phyloP scores from a whole-genome alignment of 2,888 invertebrate species.

The Argyresthia goedartella region DNA sequence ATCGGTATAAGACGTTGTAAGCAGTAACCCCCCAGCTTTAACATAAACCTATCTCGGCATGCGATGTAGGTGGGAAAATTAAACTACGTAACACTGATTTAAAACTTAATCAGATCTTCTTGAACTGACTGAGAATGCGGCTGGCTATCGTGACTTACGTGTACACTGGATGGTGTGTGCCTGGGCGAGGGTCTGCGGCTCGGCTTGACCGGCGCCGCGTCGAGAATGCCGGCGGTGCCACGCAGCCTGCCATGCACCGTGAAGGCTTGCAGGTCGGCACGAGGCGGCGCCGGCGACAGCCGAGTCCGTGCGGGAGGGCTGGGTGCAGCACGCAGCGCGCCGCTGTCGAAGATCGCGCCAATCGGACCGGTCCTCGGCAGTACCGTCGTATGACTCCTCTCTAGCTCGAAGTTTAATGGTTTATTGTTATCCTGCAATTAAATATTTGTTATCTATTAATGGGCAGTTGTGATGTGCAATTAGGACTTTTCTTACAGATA shows the following conservation, averaged over 20 bases:
- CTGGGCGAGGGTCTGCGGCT: slow-evolving; percentile 54
- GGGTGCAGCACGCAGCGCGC: slow-evolving; percentile 52
- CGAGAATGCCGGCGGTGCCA: slow-evolving; percentile 42
- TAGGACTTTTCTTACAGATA: too few relatives aligned
- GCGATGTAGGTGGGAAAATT: too few relatives aligned
- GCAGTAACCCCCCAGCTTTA: too few relatives aligned
- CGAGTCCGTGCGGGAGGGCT: slow-evolving; percentile 58
- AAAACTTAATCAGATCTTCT: slow-evolving; percentile 61
- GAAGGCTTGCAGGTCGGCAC: slow-evolving; percentile 28
- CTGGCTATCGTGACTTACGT: not conserved
- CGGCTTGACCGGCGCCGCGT: slow-evolving; percentile 41
- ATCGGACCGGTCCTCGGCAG: slow-evolving; percentile 30
- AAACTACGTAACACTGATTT: too few relatives aligned
- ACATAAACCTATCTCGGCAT: too few relatives aligned
- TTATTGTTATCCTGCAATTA: too few relatives aligned
- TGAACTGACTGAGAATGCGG: not conserved
- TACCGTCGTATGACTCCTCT: slow-evolving; percentile 53
- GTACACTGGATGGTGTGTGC: slow-evolving; percentile 9
- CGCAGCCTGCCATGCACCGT: slow-evolving; percentile 37
- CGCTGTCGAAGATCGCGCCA: slow-evolving; percentile 54
- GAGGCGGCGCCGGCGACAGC: slow-evolving; percentile 34
- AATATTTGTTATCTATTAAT: too few relatives aligned
- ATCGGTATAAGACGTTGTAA: too few relatives aligned
- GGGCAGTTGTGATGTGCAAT: too few relatives aligned
- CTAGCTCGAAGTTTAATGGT: slow-evolving; percentile 34